Base-by-base conservation (phyloP, 2,113 vertebrate genomes). In the Puffinus mauretanicus region DNA sequence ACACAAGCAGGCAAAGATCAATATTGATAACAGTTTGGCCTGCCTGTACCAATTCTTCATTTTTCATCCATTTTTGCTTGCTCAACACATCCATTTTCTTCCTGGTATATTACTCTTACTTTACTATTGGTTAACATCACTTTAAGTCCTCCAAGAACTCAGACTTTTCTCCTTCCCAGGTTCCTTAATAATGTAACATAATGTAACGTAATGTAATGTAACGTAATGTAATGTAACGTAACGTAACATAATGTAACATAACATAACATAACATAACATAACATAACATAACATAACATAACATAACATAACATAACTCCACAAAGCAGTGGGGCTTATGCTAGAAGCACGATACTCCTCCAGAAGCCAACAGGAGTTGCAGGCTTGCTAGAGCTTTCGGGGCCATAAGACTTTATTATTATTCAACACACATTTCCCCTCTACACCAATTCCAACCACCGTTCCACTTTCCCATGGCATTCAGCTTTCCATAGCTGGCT, bases 281-380 rank as follows among this genome's bases (percentile, higher is more conserved):
- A 26, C 22, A 13, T 10, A 16, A 44, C 72, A 22, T 16, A 30
- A 13, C 32, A 12, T 6, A 25, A 7, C 34, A 5, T 14, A 26
- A 26, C 22, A 13, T 10, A 16, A 44, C 72, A 22, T 16, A 30
- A 13, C 32, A 12, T 6, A 25, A 7, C 34, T 54, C 46, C 55
- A 44, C 1, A 27, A 49, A 67, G 44, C n/a, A 47, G 2, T 1
- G 13, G 27, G 6, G 17, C 7, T 65, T 60, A 44, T 0, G 1
- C 19, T 44, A 22, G 46, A 66, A 51, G 52, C 25, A 24, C 1
- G 1, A 27, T n/a, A 18, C 13, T 60, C 38, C 38, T 79, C 54
- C 69, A 86, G 60, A 79, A 84, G 47, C 52, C 36, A 42, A 24
- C 9, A 38, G 49, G 32, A 92, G 22, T 15, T 61, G 22, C 11